These are phyloP conservation scores for Rhagonycha fulva DNA, from an alignment of 2,888 invertebrate species.

Conservation along the genomic window DNA sequence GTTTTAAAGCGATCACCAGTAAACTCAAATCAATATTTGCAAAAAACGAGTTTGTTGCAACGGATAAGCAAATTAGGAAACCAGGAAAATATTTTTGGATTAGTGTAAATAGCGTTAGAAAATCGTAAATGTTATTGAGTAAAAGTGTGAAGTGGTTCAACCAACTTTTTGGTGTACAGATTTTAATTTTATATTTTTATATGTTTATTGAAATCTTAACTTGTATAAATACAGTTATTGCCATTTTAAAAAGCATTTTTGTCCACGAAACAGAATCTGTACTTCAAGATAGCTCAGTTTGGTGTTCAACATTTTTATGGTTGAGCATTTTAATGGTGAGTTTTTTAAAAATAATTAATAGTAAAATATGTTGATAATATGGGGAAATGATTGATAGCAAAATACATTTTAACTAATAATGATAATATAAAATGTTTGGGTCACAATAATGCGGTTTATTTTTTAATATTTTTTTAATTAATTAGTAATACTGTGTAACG, in stretches of 20 bases:
- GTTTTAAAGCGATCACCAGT: not conserved
- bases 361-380: no score
- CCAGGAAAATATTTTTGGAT: not conserved
- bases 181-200: not conserved
- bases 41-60: not conserved
- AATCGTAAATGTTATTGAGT: not conserved
- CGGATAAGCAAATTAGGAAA: not conserved
- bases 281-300: not conserved
- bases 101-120: not conserved
- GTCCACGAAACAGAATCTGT: not conserved
- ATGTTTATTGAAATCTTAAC: not conserved
- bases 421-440: no score
- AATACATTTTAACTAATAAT: no score
- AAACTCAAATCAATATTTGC: not conserved
- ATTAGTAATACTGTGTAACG: no score
- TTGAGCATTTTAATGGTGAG: not conserved
- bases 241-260: not conserved
- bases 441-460: no score
- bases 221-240: not conserved
- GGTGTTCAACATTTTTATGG: not conserved
- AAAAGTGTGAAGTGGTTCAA: not conserved
- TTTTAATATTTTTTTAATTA: no score
- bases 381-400: no score
- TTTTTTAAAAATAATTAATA: not conserved
- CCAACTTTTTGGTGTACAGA: not conserved